Percentiles rank a stretch among this genome's conserved stretches.
These are phyloP conservation scores for Dascyllus trimaculatus DNA, from an alignment of 2,113 vertebrate genomes.

Conservation along the genomic window DNA sequence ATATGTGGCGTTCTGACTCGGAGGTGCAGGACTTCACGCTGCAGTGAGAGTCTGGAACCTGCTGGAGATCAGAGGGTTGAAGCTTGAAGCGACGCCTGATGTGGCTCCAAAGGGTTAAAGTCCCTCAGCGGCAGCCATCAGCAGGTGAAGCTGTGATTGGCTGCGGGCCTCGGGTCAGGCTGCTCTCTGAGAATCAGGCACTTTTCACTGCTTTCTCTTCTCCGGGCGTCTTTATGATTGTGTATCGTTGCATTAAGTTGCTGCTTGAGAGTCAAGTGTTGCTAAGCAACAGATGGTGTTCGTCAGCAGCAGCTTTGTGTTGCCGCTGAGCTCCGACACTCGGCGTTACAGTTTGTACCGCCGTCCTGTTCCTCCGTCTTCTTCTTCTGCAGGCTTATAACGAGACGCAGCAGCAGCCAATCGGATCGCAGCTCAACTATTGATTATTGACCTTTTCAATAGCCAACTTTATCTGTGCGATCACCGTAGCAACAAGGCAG, in stretches of 20 bases:
- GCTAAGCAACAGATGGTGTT: constrained; percentile 65
- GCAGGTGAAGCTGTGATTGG: constrained; percentile 6
- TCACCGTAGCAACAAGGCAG: not conserved
- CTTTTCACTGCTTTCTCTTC: not conserved
- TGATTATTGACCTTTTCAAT: constrained; percentile 12
- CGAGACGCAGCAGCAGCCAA: constrained; percentile 8
- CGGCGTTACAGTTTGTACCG: not conserved
- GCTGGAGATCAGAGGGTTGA: no score
- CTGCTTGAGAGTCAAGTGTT: constrained; percentile 54
- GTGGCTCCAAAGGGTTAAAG: not conserved
- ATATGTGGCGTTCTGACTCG: no score
- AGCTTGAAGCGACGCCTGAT: no score
- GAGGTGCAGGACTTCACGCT: no score
- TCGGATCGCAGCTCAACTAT: constrained; percentile 2
- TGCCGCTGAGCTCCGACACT: not conserved
- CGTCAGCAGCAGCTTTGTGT: constrained; percentile 43
- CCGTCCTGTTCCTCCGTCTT: not conserved
- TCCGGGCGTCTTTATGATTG: not conserved
- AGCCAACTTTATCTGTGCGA: not conserved
- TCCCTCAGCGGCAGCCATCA: not conserved
- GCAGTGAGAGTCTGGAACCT: no score
- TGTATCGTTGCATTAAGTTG: constrained; percentile 40
- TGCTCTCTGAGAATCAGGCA: constrained; percentile 4
- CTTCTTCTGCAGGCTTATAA: not conserved
- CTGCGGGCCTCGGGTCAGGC: constrained; percentile 36